These are phyloP conservation scores for Lateolabrax maculatus DNA, from an alignment of 2,797 vertebrate species.

Conservation along the genomic window DNA sequence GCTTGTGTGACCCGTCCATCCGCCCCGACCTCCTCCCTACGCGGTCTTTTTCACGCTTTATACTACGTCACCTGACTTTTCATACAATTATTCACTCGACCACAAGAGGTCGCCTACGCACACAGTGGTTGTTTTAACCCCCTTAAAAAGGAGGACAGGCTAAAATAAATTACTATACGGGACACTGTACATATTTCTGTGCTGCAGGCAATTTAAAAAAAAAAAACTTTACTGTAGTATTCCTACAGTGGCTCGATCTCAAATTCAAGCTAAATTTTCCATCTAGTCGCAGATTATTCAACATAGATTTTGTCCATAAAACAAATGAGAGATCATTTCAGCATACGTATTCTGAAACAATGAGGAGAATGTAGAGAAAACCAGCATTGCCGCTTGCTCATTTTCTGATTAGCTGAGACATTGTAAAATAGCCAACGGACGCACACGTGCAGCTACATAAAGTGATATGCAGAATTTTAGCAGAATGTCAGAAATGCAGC, in stretches of 20 bases:
- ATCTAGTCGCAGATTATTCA: background rate
- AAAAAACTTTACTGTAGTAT: background rate
- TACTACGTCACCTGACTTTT: no score
- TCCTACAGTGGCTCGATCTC: background rate
- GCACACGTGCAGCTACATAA: background rate
- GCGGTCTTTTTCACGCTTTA: no score
- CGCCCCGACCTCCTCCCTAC: no score
- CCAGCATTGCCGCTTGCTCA: background rate
- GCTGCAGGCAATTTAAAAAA: conserved; percentile 17
- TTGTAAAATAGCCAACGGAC: conserved; percentile 6
- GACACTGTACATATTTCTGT: background rate
- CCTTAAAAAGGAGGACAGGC: no score
- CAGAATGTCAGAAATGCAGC: background rate
- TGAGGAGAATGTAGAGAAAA: background rate
- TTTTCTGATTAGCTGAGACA: conserved; percentile 4
- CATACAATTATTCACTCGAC: no score
- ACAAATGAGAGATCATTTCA: no score
- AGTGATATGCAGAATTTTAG: background rate
- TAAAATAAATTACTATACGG: conserved; percentile 10
- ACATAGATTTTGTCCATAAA: background rate
- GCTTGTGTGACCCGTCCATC: no score
- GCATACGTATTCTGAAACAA: background rate
- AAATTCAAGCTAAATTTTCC: background rate
- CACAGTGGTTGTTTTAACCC: no score
- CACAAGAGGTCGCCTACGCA: no score